Base-by-base conservation (phyloP, 1,140 invertebrate genomes). In the Drosophila navojoa region DNA sequence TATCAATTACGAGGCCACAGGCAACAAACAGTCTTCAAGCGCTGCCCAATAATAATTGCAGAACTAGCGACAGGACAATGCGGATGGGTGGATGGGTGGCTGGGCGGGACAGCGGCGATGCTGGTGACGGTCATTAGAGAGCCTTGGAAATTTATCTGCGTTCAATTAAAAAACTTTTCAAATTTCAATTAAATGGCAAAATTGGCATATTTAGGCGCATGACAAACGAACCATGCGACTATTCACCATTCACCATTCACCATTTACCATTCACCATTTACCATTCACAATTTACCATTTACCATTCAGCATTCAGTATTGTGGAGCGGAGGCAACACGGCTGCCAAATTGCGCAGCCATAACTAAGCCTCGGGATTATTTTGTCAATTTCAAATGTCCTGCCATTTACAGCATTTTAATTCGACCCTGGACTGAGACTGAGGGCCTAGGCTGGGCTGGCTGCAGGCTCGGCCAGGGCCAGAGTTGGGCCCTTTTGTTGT, bases 151-250 rank as follows among this genome's bases (percentile, higher is more conserved):
- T 89, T 89, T 89, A 89, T 89, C 79, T 89, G 79, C 79, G 84
- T 89, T 89, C 85, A 89, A 89, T 89, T 90, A 90, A 85, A 89
- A 38, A 89, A 89, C 85, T 89, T 89, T 89, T 89, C 85, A 89
- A 89, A 90, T 89, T 89, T 89, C 85, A 89, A 89, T 89, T 89
- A 90, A 89, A 89, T 81, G 77, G 80, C 45, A 63, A 89, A 90
- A 89, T 90, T 90, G 85, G 84, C 84, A 84, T 89, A 89, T 89
- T 89, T 89, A 89, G 84, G 71, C 71, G 79, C 76, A 77, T 89
- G 84, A 89, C 59, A 57, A 61, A 72, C 77, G 71, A 72, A 61
- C 32, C 53, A n/a, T 50, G 32, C 49, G 10, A 32, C 15, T 10
- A 45, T 45, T 40, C 13, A 57, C 54, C 54, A 50, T 50, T 50